These are phyloP conservation scores for Rhopalosiphum nymphaeae DNA, from an alignment of 2,888 invertebrate genomes.

Conservation along the genomic window DNA sequence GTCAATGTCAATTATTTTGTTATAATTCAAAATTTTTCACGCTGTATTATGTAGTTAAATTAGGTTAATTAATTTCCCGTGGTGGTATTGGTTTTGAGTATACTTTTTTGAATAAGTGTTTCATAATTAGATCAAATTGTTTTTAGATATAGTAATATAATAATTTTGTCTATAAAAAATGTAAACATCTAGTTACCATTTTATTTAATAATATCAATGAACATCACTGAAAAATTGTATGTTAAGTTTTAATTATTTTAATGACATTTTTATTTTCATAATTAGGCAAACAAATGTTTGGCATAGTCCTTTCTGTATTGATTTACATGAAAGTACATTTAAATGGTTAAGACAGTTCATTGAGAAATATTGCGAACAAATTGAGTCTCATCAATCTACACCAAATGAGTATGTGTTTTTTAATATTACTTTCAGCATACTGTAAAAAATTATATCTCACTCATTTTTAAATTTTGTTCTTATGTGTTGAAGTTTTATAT, in stretches of 20 bases:
- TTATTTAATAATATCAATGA: not conserved
- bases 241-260: not conserved
- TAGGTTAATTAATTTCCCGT: not conserved
- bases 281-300: constrained; percentile 73
- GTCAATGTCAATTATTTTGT: too few species aligned
- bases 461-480: not conserved
- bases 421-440: not conserved
- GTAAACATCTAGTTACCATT: too few species aligned
- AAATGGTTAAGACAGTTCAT: constrained; percentile 73
- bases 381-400: constrained; percentile 60
- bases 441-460: not conserved
- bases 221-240: not conserved
- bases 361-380: constrained; percentile 72
- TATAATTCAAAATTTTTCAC: too few species aligned
- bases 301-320: constrained; percentile 76
- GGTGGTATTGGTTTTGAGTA: not conserved
- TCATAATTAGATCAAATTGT: not conserved
- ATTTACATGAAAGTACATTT: constrained; percentile 76
- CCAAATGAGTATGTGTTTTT: constrained; percentile 67
- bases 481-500: too few species aligned
- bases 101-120: not conserved
- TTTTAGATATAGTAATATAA: not conserved
- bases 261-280: constrained; percentile 43
- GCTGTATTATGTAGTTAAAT: not conserved
- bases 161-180: too few species aligned